Base-by-base conservation (phyloP, 2,888 invertebrate species). In the Desoria tigrina region DNA sequence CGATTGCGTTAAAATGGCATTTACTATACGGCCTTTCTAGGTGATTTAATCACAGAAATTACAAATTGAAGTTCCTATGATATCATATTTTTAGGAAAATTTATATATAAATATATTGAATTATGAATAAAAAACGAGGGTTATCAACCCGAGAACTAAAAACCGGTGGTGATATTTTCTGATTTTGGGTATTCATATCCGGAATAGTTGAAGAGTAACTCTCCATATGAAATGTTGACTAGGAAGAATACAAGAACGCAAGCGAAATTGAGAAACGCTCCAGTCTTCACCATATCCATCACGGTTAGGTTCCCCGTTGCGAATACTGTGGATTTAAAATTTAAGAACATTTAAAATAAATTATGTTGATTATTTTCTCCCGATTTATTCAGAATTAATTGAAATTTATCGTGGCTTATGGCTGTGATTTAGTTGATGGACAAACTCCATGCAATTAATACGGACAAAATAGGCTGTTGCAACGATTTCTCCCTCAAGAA, bases 291-390 rank as follows among this genome's bases (percentile, higher is more conserved):
- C 72, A 72, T 72, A 42, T 72, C 69, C 56, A 59, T 54, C 0
- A 69, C 67, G 39, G 32, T 53, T 7, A 72, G 51, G 53, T 88
- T 86, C 2, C 89, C 90, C 14, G 90, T 90, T 0, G 90, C 90
- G 21, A 91, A 90, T 11, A 68, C 62, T 21, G 63, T 61, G 4
- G 32, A 32, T 7, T 7, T 2, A 95, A 94, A 57, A 39, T 55
- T 27, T 27, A 32, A 28, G 37, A 6, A 39, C 16, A 39, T 11
- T 39, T 9, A n/a, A n/a, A n/a, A n/a, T n/a, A n/a, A n/a, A n/a
- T n/a, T n/a, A n/a, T n/a, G n/a, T 11, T 55, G 3, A 16, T n/a
- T 23, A 53, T 53, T 23, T 7, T 7, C 9, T 21, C 24, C 18
- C 6, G 7, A 24, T 53, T 9, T 9, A 7, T 53, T 6, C 53